Evolutionary conservation across 2,113 vertebrate species (phyloP).

Genomic region (Nerophis lumbriciformis): DNA sequence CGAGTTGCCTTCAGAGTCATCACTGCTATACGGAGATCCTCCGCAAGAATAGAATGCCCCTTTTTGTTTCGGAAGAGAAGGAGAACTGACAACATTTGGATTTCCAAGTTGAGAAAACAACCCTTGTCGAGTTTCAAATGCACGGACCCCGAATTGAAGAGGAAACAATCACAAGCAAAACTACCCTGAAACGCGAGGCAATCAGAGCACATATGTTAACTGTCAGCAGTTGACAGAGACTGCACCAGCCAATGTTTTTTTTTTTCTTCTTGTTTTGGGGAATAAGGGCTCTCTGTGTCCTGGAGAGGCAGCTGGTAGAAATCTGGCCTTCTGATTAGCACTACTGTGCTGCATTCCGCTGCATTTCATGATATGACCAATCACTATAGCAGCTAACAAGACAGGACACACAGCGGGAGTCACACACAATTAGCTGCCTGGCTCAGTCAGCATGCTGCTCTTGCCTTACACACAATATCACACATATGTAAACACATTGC

Average conservation of each 20-base stretch:
- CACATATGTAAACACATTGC: neutral
- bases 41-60: slow-evolving; percentile 56
- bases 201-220: slow-evolving; percentile 61
- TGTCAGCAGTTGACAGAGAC: slow-evolving; percentile 50
- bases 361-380: slow-evolving; percentile 64
- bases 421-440: slow-evolving; percentile 22
- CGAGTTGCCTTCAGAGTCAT: slow-evolving; percentile 68
- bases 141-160: slow-evolving; percentile 35
- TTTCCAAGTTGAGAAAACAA: slow-evolving; percentile 56
- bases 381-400: slow-evolving; percentile 54
- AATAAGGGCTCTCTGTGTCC: slow-evolving; percentile 67
- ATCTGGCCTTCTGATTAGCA: slow-evolving; percentile 64
- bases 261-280: slow-evolving; percentile 52
- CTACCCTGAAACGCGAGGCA: slow-evolving; percentile 44
- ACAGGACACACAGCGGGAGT: slow-evolving; percentile 58
- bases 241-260: slow-evolving; percentile 7
- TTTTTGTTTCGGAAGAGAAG: slow-evolving; percentile 27
- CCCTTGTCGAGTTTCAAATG: slow-evolving; percentile 31
- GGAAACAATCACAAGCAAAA: slow-evolving; percentile 53
- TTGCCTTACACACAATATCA: slow-evolving; percentile 4
- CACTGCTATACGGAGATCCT: slow-evolving; percentile 45
- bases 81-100: slow-evolving; percentile 40
- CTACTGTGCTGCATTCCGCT: slow-evolving; percentile 39
- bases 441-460: slow-evolving; percentile 6
- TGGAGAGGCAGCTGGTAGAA: slow-evolving; percentile 66